These are phyloP conservation scores for Drosophila anceps DNA, from an alignment of 2,888 invertebrate genomes.

Conservation along the genomic window DNA sequence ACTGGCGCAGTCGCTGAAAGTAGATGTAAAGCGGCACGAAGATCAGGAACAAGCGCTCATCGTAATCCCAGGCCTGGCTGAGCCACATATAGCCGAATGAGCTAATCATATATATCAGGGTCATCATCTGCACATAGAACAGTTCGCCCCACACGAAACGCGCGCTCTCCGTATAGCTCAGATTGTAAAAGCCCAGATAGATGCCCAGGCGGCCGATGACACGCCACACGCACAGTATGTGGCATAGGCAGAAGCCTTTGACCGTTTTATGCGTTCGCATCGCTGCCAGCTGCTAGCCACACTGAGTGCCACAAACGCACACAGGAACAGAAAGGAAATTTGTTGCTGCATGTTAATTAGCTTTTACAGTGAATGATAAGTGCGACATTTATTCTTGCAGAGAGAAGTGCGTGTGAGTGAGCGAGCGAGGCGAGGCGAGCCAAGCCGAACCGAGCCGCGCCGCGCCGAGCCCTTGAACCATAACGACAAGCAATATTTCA, in stretches of 20 bases:
- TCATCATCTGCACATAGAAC: conserved; percentile 56
- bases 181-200: conserved; percentile 60
- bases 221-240: conserved; percentile 59
- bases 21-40: conserved; percentile 59
- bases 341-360: conserved; percentile 30
- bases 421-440: neutral
- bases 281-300: conserved; percentile 34
- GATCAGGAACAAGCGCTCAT: conserved; percentile 45
- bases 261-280: conserved; percentile 41
- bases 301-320: conserved; percentile 26
- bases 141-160: conserved; percentile 57
- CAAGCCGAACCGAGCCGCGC: conserved; percentile 12
- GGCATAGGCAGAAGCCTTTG: conserved; percentile 63
- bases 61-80: conserved; percentile 58
- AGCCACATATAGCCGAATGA: conserved; percentile 43
- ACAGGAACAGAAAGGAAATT: neutral
- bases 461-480: conserved; percentile 35
- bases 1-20: conserved; percentile 41
- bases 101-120: conserved; percentile 19
- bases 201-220: conserved; percentile 40
- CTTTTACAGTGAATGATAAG: conserved; percentile 28
- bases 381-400: conserved; percentile 4
- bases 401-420: neutral
- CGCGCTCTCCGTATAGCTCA: conserved; percentile 27
- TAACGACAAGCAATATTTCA: conserved; percentile 69